phyloP scores from a whole-genome alignment of 2,113 vertebrate genomes.

The Leucoraja erinaceus region DNA sequence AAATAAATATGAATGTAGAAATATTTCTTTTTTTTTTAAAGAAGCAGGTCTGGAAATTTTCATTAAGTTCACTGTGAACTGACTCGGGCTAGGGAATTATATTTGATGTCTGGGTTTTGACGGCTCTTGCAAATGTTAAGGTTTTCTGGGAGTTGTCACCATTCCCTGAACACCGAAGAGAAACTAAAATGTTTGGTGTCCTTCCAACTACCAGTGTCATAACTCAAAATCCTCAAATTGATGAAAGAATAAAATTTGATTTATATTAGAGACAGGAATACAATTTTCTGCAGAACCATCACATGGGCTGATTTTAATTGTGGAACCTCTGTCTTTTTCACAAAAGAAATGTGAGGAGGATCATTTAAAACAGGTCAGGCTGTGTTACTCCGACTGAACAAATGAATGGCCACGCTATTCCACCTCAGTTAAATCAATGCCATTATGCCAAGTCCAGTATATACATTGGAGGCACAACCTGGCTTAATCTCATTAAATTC shows the following conservation, averaged over 20 bases:
- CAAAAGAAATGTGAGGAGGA: neutral
- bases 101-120: neutral
- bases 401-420: neutral
- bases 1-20: slow-evolving; percentile 4
- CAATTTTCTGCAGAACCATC: neutral
- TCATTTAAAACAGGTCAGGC: neutral
- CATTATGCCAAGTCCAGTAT: too few species aligned
- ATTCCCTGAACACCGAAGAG: neutral
- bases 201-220: neutral
- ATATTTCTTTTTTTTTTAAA: slow-evolving; percentile 16
- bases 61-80: neutral
- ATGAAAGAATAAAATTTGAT: neutral
- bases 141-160: neutral
- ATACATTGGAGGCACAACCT: neutral
- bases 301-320: neutral
- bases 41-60: neutral
- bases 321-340: neutral
- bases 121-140: neutral
- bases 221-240: neutral
- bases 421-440: neutral
- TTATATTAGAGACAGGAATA: neutral
- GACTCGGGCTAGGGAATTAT: neutral
- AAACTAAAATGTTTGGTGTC: neutral
- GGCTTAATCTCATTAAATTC: neutral
- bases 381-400: neutral